Evolutionary conservation across 2,113 vertebrate species (phyloP).

Genomic region (Macquaria australasica): DNA sequence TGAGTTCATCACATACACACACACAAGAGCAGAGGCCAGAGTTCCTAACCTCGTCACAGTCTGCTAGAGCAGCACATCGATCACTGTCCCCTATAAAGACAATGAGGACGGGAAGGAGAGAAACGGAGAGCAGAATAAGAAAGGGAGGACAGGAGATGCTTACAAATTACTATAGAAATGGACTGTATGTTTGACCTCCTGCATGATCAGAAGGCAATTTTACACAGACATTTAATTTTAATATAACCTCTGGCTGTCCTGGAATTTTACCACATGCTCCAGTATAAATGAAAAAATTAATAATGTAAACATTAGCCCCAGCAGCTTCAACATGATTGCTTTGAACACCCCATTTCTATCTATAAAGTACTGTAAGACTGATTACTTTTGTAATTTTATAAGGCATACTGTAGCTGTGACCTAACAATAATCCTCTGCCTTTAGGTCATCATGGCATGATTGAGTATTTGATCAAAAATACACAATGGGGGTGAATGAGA

Average conservation of each 20-base stretch:
- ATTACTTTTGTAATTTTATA: slow-evolving; percentile 38
- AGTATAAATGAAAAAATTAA: neutral
- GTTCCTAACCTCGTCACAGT: slow-evolving; percentile 68
- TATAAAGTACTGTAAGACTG: slow-evolving; percentile 4
- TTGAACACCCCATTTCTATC: neutral
- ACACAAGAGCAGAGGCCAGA: slow-evolving; percentile 56
- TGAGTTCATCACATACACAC: slow-evolving; percentile 47
- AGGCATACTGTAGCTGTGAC: slow-evolving; percentile 15
- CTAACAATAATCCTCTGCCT: slow-evolving; percentile 32
- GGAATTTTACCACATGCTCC: neutral
- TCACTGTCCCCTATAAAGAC: slow-evolving; percentile 65
- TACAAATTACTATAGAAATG: slow-evolving; percentile 27
- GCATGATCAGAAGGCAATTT: slow-evolving; percentile 21
- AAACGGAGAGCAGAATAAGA: slow-evolving; percentile 2
- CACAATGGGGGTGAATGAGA: slow-evolving; percentile 15
- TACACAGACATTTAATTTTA: neutral
- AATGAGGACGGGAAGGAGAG: slow-evolving; percentile 44
- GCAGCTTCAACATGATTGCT: slow-evolving; percentile 12
- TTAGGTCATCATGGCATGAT: slow-evolving; percentile 32
- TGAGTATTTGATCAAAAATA: slow-evolving; percentile 42
- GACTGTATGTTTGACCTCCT: slow-evolving; percentile 22
- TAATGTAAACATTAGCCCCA: neutral
- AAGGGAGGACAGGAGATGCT: slow-evolving; percentile 19
- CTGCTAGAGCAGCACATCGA: slow-evolving; percentile 68
- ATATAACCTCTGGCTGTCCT: neutral